Evolutionary conservation across 2,797 vertebrate species (phyloP).

Genomic region (Erethizon dorsatum): DNA sequence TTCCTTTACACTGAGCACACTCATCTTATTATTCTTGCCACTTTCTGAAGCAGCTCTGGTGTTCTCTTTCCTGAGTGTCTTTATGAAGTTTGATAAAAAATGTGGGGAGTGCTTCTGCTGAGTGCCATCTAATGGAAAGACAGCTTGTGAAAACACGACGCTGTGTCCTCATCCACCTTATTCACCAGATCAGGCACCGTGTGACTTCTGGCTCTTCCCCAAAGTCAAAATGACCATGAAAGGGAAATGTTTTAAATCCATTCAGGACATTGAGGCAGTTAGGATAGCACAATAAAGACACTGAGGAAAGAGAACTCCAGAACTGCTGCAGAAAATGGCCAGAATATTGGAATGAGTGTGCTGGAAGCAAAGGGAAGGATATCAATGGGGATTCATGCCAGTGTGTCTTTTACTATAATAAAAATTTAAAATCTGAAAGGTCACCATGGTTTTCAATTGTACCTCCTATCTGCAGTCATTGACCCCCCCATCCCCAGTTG

Average conservation of each 20-base stretch:
- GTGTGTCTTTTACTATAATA: neutral
- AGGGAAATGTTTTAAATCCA: neutral
- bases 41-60: neutral
- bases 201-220: neutral
- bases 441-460: neutral
- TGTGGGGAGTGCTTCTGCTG: neutral
- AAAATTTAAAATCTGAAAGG: neutral
- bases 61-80: neutral
- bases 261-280: neutral
- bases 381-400: neutral
- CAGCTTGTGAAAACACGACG: rapidly evolving
- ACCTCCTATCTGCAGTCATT: neutral
- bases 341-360: neutral
- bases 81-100: neutral
- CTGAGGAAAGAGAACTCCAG: neutral
- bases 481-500: neutral
- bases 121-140: neutral
- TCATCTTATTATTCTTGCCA: neutral
- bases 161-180: neutral
- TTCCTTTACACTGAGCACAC: neutral
- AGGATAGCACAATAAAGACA: neutral
- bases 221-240: neutral
- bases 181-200: neutral
- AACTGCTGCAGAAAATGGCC: neutral
- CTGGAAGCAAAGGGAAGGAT: neutral